These are phyloP conservation scores for Circaetus cinerascens DNA, from an alignment of 2,113 vertebrate species.

Conservation along the genomic window DNA sequence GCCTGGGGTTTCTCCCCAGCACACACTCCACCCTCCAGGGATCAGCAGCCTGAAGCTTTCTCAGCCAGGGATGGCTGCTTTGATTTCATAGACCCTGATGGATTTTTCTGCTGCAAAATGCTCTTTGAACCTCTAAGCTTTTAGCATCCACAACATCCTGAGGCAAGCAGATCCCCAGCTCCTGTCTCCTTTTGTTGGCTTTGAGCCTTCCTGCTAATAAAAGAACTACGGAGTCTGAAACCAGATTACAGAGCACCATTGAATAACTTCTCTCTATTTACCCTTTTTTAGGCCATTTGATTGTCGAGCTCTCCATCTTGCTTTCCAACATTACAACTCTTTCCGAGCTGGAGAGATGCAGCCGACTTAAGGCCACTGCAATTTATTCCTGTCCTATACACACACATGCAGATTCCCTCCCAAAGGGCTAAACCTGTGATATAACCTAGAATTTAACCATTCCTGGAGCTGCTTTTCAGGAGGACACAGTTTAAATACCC, in stretches of 20 bases:
- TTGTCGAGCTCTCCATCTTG: not conserved
- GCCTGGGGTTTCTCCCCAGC: not conserved
- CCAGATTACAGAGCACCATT: not conserved
- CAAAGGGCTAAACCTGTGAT: not conserved
- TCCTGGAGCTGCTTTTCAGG: not conserved
- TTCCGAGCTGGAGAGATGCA: not conserved
- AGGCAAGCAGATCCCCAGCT: conserved; percentile 12
- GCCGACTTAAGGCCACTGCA: not conserved
- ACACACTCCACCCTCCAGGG: not conserved
- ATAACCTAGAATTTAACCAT: not conserved
- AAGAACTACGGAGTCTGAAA: not conserved
- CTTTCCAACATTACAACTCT: not conserved
- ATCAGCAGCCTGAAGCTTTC: not conserved
- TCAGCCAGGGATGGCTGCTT: not conserved
- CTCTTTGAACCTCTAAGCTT: conserved; percentile 11
- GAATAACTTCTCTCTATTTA: not conserved
- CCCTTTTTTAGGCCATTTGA: not conserved
- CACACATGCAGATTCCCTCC: not conserved
- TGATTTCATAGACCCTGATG: not conserved
- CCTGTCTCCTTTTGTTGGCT: not conserved
- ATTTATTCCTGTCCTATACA: not conserved
- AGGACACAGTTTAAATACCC: not conserved
- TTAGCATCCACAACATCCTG: not conserved
- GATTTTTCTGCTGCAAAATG: not conserved
- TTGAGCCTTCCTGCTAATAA: not conserved